Conservation (phyloP, 2,888 invertebrate genomes). For the Xanthia togata region DNA sequence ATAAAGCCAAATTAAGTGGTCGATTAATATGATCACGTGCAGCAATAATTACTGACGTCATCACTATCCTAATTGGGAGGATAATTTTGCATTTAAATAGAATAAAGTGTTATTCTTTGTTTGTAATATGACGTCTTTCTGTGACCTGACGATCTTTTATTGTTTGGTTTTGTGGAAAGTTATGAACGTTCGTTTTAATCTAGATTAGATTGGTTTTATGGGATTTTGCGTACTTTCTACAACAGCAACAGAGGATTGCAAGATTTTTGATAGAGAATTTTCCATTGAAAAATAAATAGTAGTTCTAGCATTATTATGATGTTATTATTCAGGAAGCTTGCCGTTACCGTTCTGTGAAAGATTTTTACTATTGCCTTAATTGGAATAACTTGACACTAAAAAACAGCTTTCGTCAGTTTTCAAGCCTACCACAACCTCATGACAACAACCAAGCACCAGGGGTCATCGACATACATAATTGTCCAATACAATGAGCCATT, state of each 20-base stretch:
- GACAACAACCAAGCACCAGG: background rate
- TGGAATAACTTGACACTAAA: too few species aligned
- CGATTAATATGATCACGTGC: background rate
- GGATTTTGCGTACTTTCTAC: too few species aligned
- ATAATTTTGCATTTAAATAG: conserved; percentile 20
- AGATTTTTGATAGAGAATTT: too few species aligned
- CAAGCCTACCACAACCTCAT: background rate
- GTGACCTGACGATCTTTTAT: background rate
- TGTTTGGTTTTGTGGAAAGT: background rate
- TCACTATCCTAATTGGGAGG: background rate
- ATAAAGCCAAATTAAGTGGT: background rate
- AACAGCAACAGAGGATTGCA: too few species aligned
- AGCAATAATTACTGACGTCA: background rate
- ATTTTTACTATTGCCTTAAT: too few species aligned
- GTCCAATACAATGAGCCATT: conserved; percentile 34
- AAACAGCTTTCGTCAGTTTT: background rate
- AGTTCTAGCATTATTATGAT: too few species aligned
- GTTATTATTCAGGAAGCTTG: too few species aligned
- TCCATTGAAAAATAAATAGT: too few species aligned
- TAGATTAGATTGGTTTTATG: too few species aligned
- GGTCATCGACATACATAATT: conserved; percentile 32
- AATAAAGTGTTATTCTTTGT: background rate
- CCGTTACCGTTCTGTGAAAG: too few species aligned
- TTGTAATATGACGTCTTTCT: background rate
- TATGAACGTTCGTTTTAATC: too few species aligned